Conservation (phyloP, 1,140 invertebrate genomes). For the Ganaspis sp. region DNA sequence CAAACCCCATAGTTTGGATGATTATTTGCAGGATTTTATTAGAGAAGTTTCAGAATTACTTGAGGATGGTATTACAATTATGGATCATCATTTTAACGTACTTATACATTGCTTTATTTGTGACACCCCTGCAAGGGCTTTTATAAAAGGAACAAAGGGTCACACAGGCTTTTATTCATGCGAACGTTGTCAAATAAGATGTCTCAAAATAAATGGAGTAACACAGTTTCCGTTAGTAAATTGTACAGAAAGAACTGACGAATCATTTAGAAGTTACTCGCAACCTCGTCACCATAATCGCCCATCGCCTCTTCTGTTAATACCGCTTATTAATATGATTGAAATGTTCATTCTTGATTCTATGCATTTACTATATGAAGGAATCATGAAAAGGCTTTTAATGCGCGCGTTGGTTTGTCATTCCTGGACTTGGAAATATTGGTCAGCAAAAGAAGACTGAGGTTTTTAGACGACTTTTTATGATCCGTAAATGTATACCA, state of each 20-base stretch:
- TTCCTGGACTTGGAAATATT: too few relatives aligned
- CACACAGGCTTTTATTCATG: conserved; percentile 33
- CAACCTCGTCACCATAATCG: background rate
- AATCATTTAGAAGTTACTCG: background rate
- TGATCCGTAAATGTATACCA: too few relatives aligned
- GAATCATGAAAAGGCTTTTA: too few relatives aligned
- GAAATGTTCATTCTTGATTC: too few relatives aligned
- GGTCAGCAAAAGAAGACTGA: too few relatives aligned
- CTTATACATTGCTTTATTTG: conserved; percentile 43
- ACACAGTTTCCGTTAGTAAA: background rate
- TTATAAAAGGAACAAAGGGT: conserved; percentile 40
- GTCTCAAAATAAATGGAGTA: background rate
- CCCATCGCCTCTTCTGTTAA: background rate
- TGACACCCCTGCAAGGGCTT: conserved; percentile 41
- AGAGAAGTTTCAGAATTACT: conserved; percentile 35
- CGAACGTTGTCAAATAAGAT: conserved; percentile 37
- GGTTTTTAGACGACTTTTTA: too few relatives aligned
- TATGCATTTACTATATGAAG: too few relatives aligned
- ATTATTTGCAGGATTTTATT: conserved; percentile 40
- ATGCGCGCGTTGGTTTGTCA: too few relatives aligned
- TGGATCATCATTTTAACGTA: conserved; percentile 17
- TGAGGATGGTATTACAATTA: conserved; percentile 31
- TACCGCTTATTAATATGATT: background rate
- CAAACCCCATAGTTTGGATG: background rate
- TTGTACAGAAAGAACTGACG: background rate